These are phyloP conservation scores for Stegodyphus mimosarum DNA, from an alignment of 1,140 invertebrate genomes.

Conservation along the genomic window DNA sequence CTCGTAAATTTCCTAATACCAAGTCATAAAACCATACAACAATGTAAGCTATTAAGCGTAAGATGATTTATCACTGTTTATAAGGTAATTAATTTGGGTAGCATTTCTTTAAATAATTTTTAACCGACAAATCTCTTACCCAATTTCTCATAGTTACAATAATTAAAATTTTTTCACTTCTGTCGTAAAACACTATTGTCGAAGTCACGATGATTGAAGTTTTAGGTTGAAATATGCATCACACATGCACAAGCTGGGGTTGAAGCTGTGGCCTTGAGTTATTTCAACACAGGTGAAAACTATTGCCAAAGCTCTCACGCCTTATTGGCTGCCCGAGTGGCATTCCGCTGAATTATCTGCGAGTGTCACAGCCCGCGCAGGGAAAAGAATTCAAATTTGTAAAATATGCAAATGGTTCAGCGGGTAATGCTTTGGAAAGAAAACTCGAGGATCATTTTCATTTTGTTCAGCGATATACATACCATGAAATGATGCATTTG, in stretches of 20 bases:
- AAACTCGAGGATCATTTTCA: no score
- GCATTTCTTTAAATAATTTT: no score
- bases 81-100: no score
- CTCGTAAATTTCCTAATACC: background rate
- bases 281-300: slow-evolving; percentile 48
- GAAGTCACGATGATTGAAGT: slow-evolving; percentile 32
- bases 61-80: no score
- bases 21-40: background rate
- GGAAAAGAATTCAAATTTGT: slow-evolving; percentile 39
- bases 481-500: no score
- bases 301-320: slow-evolving; percentile 51
- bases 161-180: background rate
- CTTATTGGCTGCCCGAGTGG: slow-evolving; percentile 46
- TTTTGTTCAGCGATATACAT: no score
- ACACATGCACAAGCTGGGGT: background rate
- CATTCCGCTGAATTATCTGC: slow-evolving; percentile 29
- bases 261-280: slow-evolving; percentile 21
- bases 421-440: no score
- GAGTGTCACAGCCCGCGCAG: background rate
- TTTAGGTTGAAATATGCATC: background rate
- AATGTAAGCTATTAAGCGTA: background rate
- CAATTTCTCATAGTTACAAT: slow-evolving; percentile 31
- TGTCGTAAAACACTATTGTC: background rate
- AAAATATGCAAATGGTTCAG: background rate
- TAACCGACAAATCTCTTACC: background rate